These are phyloP conservation scores for Platycnemis pennipes DNA, from an alignment of 2,888 invertebrate species.

Conservation along the genomic window DNA sequence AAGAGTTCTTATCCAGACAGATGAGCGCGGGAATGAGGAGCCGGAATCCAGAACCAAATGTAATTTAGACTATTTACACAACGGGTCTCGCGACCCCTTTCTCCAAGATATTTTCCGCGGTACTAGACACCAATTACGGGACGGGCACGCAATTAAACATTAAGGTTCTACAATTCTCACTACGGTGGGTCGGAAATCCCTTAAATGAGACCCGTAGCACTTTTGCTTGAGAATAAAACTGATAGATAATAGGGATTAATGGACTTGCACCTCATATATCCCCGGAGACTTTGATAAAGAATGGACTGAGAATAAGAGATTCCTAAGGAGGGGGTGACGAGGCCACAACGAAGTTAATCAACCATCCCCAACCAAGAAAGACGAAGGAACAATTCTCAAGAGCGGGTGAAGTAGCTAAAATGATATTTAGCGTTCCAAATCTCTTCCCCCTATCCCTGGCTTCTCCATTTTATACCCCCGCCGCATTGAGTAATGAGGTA, in stretches of 20 bases:
- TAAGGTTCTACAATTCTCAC: neutral
- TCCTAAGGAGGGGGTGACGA: neutral
- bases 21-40: neutral
- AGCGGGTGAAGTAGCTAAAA: neutral
- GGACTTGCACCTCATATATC: conserved; percentile 37
- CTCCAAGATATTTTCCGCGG: neutral
- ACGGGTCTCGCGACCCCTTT: neutral
- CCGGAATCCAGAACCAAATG: neutral
- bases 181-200: neutral
- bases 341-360: neutral
- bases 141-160: neutral
- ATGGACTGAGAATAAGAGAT: neutral
- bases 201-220: neutral
- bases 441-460: neutral
- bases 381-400: neutral
- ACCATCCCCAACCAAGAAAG: neutral
- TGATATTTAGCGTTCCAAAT: neutral
- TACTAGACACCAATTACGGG: neutral
- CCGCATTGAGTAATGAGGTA: conserved; percentile 44
- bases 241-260: neutral
- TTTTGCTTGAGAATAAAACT: neutral
- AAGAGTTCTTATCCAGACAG: neutral
- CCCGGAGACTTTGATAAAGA: neutral
- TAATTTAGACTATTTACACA: neutral
- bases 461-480: neutral